phyloP scores from a whole-genome alignment of 2,888 invertebrate genomes.

The Craniophora ligustri region DNA sequence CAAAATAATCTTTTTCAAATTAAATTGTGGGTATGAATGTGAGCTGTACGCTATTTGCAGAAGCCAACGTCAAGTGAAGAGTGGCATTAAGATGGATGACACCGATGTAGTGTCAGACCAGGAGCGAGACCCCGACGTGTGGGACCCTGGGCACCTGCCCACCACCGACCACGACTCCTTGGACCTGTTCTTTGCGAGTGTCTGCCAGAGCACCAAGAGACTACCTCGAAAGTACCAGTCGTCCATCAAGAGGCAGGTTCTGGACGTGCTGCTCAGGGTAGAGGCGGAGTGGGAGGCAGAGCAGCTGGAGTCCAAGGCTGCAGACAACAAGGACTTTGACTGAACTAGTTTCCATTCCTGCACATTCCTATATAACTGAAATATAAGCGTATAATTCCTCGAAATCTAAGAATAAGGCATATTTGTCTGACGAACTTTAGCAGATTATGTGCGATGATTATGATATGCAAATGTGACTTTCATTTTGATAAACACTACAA shows the following conservation, averaged over 20 bases:
- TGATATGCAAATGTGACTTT: too few relatives aligned
- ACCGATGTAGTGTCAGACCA: slow-evolving; percentile 67
- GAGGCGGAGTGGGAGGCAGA: slow-evolving; percentile 76
- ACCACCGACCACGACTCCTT: slow-evolving; percentile 68
- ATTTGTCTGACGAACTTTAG: too few relatives aligned
- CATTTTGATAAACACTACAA: too few relatives aligned
- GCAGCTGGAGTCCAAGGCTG: slow-evolving; percentile 53
- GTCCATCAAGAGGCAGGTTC: slow-evolving; percentile 73
- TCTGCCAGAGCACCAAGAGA: slow-evolving; percentile 79
- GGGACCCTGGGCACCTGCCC: slow-evolving; percentile 61
- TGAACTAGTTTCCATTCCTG: slow-evolving; percentile 14
- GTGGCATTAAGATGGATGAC: slow-evolving; percentile 70
- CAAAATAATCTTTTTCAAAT: too few relatives aligned
- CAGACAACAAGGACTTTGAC: slow-evolving; percentile 48
- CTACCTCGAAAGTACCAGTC: slow-evolving; percentile 71
- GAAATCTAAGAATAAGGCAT: too few relatives aligned
- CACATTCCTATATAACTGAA: slow-evolving; percentile 20
- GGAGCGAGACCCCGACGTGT: slow-evolving; percentile 62
- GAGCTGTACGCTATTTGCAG: too few relatives aligned
- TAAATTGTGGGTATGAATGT: too few relatives aligned
- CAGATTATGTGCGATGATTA: too few relatives aligned
- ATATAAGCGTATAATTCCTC: too few relatives aligned
- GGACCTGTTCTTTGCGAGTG: slow-evolving; percentile 83
- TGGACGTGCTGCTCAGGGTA: slow-evolving; percentile 74
- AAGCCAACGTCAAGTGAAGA: slow-evolving; percentile 49